phyloP scores from a whole-genome alignment of 2,113 vertebrate species.

The Halcyon senegalensis region DNA sequence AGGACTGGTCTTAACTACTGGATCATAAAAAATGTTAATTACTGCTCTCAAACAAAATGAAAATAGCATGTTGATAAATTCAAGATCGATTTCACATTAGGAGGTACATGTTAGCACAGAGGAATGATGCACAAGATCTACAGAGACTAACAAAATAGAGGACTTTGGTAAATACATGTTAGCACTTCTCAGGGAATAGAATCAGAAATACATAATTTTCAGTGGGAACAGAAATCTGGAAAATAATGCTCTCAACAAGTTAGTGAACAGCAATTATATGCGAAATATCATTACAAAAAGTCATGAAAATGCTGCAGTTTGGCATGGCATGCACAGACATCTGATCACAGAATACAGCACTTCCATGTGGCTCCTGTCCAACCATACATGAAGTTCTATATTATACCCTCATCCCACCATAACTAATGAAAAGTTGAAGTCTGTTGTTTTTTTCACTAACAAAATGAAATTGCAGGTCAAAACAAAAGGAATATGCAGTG shows the following conservation, averaged over 20 bases:
- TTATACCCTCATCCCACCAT: not conserved
- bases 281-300: not conserved
- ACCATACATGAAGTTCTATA: not conserved
- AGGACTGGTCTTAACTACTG: not conserved
- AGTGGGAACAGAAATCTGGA: not conserved
- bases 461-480: not conserved
- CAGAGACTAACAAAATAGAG: not conserved
- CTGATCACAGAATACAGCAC: not conserved
- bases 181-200: not conserved
- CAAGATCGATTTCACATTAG: constrained; percentile 3
- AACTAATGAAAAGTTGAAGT: not conserved
- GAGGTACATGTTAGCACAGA: not conserved
- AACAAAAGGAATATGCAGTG: not conserved
- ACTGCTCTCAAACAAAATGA: not conserved
- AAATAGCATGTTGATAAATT: not conserved
- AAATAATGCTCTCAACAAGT: constrained; percentile 11
- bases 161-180: not conserved
- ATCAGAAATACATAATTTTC: constrained; percentile 5
- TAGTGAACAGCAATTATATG: not conserved
- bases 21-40: constrained; percentile 16
- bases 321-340: fast-evolving
- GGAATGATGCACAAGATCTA: not conserved
- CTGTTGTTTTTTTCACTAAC: not conserved
- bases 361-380: not conserved
- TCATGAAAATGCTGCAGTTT: not conserved